These are phyloP conservation scores for Charadrius vociferus DNA, from an alignment of 2,113 vertebrate species.

Conservation along the genomic window DNA sequence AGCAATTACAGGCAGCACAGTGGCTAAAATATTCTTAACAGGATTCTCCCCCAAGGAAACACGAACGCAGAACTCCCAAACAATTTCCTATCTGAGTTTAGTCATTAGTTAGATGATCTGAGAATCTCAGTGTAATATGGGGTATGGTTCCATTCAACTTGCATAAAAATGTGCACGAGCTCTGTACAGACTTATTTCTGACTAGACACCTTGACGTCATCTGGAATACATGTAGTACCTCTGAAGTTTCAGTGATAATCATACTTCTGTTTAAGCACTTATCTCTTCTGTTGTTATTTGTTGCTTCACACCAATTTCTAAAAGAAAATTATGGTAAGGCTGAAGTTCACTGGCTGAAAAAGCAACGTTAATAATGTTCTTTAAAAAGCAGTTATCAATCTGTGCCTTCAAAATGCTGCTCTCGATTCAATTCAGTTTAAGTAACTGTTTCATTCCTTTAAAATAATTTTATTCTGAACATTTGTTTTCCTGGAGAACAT, in stretches of 20 bases:
- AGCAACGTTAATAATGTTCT: neutral
- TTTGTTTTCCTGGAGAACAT: conserved; percentile 47
- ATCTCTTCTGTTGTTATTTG: neutral
- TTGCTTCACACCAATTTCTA: neutral
- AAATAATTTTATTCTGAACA: conserved; percentile 31
- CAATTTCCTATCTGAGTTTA: neutral
- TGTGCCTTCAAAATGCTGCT: neutral
- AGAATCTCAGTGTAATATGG: neutral
- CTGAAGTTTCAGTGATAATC: neutral
- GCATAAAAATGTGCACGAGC: neutral
- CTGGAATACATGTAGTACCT: neutral
- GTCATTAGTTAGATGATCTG: neutral
- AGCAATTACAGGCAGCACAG: neutral
- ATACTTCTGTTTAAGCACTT: neutral
- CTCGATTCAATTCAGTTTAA: neutral
- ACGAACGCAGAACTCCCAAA: neutral
- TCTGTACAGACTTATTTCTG: neutral
- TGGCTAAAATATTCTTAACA: neutral
- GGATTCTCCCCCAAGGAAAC: neutral
- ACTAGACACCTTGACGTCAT: neutral
- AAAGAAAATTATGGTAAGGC: neutral
- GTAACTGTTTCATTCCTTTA: neutral
- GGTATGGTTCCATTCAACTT: neutral
- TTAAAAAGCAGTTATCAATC: neutral
- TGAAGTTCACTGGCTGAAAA: neutral